Base-by-base conservation (phyloP, 2,113 vertebrate genomes). In the Anguilla japonica region DNA sequence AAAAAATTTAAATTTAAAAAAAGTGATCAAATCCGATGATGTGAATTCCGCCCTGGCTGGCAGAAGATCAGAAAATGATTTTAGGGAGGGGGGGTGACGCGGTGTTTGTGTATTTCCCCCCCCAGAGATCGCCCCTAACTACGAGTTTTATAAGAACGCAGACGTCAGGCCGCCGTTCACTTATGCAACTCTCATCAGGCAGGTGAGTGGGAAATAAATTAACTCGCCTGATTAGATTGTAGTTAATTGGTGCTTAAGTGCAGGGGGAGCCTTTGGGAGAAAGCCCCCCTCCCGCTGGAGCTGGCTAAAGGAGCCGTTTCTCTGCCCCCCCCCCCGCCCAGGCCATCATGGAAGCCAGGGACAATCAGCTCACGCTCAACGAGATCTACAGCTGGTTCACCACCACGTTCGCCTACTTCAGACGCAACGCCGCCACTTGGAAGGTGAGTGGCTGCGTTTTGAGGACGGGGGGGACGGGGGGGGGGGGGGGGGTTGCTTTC, bases 311-410 rank as follows among this genome's bases (percentile, higher is more conserved):
- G 91, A 91, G 34, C 34, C 93, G 93, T 94, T 95, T 94, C 53
- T 93, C 92, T 96, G 94, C 95, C 95, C 94, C 96, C 94, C 96
- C 94, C 34, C 34, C 94, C 94, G 96, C 96, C 93, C 96, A 99
- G 98, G 98, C 97, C 92, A 98, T 99, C 93, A 96, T 98, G 95
- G 97, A 98, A 93, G 96, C 97, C 87, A 92, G 95, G 93, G 97
- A 98, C 96, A 97, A 95, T 96, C 97, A 98, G 94, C 96, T 99
- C 92, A 99, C 98, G 86, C 97, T 99, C 93, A 99, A 98, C 91
- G 97, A 99, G 97, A 98, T 99, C 93, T 99, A 99, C 95, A 98
- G 97, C 96, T 99, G 98, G 98, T 99, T 99, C 96, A 98, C 97
- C 86, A 95, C 96, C 94, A 99, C 97, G 85, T 99, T 99, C 90